These are phyloP conservation scores for Cotesia chilonis DNA, from an alignment of 1,140 invertebrate genomes.

Conservation along the genomic window DNA sequence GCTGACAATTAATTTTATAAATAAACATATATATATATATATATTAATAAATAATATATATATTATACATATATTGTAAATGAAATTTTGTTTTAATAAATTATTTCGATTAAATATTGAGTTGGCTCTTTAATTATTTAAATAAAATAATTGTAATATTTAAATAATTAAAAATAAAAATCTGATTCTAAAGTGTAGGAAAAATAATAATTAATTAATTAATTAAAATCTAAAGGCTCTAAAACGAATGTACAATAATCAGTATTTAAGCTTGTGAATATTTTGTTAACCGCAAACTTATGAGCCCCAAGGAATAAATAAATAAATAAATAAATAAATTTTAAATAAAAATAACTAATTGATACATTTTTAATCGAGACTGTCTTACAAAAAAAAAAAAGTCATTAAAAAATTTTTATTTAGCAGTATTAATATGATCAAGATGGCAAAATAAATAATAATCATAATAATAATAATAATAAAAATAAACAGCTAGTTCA, in stretches of 20 bases:
- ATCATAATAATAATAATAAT: background rate
- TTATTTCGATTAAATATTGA: background rate
- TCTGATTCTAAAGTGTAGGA: conserved; percentile 29
- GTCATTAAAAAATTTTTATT: too few relatives aligned
- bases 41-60: too few relatives aligned
- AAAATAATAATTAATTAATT: background rate
- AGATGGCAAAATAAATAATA: background rate
- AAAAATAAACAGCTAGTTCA: background rate
- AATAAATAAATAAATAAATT: background rate
- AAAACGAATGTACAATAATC: conserved; percentile 45
- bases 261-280: conserved; percentile 44
- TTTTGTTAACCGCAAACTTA: conserved; percentile 33
- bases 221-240: conserved; percentile 36
- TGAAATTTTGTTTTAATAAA: background rate
- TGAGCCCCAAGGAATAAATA: conserved; percentile 18
- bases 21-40: too few relatives aligned
- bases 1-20: background rate
- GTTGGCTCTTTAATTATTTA: too few relatives aligned
- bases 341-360: background rate
- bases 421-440: too few relatives aligned
- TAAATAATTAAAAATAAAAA: too few relatives aligned
- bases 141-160: too few relatives aligned
- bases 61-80: too few relatives aligned
- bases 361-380: background rate
- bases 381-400: too few relatives aligned